Percentiles rank a stretch among this genome's conserved stretches.
Evolutionary conservation across 1,140 invertebrate genomes (phyloP).

Genomic region (Drosophila setifemur): DNA sequence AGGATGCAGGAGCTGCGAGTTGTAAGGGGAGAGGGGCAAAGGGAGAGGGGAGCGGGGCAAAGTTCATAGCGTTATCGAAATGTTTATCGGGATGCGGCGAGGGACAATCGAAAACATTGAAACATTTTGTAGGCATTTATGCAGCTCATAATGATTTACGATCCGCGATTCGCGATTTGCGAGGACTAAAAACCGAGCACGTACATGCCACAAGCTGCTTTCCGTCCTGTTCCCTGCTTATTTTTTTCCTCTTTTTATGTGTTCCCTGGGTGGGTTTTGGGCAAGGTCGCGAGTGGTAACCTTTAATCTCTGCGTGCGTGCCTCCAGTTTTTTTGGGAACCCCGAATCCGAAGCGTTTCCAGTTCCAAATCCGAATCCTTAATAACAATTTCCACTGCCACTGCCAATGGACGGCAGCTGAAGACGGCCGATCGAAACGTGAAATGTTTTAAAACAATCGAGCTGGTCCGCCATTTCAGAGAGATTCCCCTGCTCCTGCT

Average conservation of each 20-base stretch:
- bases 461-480: slow-evolving; percentile 28
- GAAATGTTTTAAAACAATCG: slow-evolving; percentile 48
- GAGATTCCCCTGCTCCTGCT: slow-evolving; percentile 5
- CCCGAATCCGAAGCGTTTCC: too few species aligned
- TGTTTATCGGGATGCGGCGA: slow-evolving; percentile 60
- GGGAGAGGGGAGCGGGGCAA: not conserved
- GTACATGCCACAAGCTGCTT: slow-evolving; percentile 78
- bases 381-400: not conserved
- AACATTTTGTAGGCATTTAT: slow-evolving; percentile 76
- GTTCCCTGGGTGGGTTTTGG: slow-evolving; percentile 5
- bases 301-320: slow-evolving; percentile 74
- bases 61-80: slow-evolving; percentile 45
- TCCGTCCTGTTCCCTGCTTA: slow-evolving; percentile 1
- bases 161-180: slow-evolving; percentile 52
- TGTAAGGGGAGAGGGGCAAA: too few species aligned
- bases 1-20: too few species aligned
- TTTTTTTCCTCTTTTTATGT: not conserved
- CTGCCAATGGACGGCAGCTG: slow-evolving; percentile 27
- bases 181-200: slow-evolving; percentile 64
- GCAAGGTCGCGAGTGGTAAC: slow-evolving; percentile 77
- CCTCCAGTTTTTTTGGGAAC: slow-evolving; percentile 36
- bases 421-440: slow-evolving; percentile 36
- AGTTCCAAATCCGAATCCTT: slow-evolving; percentile 2
- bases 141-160: slow-evolving; percentile 77
- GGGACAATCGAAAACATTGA: slow-evolving; percentile 70